phyloP scores from a whole-genome alignment of 2,113 vertebrate genomes.

The Toxotes chatareus region DNA sequence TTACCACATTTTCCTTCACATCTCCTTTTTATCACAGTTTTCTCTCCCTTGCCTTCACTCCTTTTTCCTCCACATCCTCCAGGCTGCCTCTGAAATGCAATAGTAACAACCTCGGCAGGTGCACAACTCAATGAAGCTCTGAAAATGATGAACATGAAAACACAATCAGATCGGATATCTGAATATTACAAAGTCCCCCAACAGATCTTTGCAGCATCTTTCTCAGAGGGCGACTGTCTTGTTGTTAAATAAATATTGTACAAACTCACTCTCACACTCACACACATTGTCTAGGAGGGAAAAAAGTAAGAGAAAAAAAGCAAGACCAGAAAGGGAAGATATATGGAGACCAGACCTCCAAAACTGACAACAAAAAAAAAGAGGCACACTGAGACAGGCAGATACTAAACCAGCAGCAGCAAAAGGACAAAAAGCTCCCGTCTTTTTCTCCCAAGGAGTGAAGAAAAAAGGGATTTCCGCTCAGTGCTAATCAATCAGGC shows the following conservation, averaged over 20 bases:
- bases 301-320: conserved; percentile 14
- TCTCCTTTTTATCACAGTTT: neutral
- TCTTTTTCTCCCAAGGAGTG: conserved; percentile 65
- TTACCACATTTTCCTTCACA: conserved; percentile 31
- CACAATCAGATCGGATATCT: conserved; percentile 15
- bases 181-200: neutral
- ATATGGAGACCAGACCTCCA: conserved; percentile 51
- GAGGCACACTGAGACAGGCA: conserved; percentile 40
- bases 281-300: conserved; percentile 1
- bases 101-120: conserved; percentile 42
- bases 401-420: conserved; percentile 63
- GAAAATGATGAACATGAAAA: conserved; percentile 1
- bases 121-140: conserved; percentile 22
- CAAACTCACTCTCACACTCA: neutral
- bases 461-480: conserved; percentile 86
- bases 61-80: neutral
- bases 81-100: conserved; percentile 6
- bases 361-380: conserved; percentile 50
- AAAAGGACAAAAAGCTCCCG: conserved; percentile 75
- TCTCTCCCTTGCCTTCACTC: neutral
- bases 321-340: conserved; percentile 20
- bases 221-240: conserved; percentile 12
- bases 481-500: conserved; percentile 88
- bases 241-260: conserved; percentile 25
- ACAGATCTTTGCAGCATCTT: conserved; percentile 22